Conservation (phyloP, 2,888 invertebrate genomes). For the Dyspetes luteomarginatus region DNA sequence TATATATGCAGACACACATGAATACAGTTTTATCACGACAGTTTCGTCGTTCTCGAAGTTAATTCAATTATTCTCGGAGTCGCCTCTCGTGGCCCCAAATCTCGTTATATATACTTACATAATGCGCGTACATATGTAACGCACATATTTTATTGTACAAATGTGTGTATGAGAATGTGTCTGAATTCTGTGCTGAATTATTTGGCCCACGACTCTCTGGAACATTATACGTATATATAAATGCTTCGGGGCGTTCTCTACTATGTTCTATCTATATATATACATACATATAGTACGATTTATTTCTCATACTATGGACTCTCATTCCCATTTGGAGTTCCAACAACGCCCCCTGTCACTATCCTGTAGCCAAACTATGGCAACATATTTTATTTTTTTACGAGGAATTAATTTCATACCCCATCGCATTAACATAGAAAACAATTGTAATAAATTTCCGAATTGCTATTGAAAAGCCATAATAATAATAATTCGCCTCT, state of each 20-base stretch:
- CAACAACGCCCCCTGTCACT: too few relatives aligned
- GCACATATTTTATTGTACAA: slow-evolving; percentile 27
- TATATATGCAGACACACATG: neutral
- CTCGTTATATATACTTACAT: slow-evolving; percentile 25
- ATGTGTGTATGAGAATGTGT: slow-evolving; percentile 28
- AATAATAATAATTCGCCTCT: too few relatives aligned
- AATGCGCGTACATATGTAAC: neutral
- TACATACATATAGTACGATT: neutral
- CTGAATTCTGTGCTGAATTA: slow-evolving; percentile 58
- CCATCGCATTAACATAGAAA: too few relatives aligned
- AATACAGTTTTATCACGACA: slow-evolving; percentile 60
- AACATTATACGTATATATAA: slow-evolving; percentile 35
- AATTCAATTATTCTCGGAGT: slow-evolving; percentile 71
- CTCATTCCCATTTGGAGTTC: neutral
- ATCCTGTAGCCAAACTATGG: neutral
- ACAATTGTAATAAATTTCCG: too few relatives aligned
- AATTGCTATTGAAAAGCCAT: too few relatives aligned
- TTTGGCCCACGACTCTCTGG: slow-evolving; percentile 43
- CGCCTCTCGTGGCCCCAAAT: slow-evolving; percentile 44
- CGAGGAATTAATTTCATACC: neutral
- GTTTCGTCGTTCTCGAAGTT: slow-evolving; percentile 70
- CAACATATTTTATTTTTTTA: neutral
- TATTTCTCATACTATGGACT: neutral
- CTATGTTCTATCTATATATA: neutral
- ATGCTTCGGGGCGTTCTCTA: neutral